Conservation (phyloP, 2,888 invertebrate species). For the Fragum whitleyi region DNA sequence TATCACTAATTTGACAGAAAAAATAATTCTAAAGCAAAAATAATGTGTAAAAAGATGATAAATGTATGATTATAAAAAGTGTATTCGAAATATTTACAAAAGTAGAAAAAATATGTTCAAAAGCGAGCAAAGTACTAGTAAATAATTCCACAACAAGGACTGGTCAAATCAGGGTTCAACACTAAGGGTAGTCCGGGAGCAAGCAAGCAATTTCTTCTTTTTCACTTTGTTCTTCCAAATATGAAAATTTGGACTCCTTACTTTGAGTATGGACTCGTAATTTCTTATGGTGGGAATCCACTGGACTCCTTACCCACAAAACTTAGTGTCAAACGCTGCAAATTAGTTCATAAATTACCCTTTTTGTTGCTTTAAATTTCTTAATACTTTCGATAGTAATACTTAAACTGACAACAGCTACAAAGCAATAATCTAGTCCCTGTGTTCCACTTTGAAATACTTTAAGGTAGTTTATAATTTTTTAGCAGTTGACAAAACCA, state of each 20-base stretch:
- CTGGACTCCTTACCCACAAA: too few species aligned
- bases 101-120: not conserved
- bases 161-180: too few species aligned
- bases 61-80: conserved; percentile 19
- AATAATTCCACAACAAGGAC: not conserved
- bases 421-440: not conserved
- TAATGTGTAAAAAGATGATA: conserved; percentile 3
- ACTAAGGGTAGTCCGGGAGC: too few species aligned
- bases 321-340: too few species aligned
- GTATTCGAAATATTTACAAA: conserved; percentile 19
- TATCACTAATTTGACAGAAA: not conserved
- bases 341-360: not conserved
- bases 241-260: too few species aligned
- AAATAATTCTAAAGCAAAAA: not conserved
- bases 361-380: not conserved
- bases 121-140: not conserved
- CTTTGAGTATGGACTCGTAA: too few species aligned
- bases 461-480: not conserved
- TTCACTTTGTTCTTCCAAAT: too few species aligned
- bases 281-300: too few species aligned
- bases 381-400: conserved; percentile 7
- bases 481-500: not conserved
- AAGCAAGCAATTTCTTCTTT: too few species aligned
- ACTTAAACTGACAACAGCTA: not conserved
- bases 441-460: not conserved